Conservation (phyloP, 2,113 vertebrate genomes). For the Hystrix cristata region DNA sequence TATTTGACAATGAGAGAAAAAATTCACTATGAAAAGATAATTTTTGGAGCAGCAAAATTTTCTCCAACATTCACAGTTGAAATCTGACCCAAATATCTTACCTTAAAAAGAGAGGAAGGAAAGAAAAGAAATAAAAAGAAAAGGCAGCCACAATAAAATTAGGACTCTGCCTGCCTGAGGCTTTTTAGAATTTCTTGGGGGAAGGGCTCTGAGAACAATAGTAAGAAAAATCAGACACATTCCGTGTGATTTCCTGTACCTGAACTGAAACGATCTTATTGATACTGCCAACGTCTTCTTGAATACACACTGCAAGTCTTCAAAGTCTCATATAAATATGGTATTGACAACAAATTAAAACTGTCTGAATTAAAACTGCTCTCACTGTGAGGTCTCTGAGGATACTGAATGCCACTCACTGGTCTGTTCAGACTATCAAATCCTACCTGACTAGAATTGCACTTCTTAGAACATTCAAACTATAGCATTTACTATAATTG, state of each 20-base stretch:
- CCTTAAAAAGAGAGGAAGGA: not conserved
- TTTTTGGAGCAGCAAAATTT: conserved; percentile 54
- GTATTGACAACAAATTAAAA: conserved; percentile 64
- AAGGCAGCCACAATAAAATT: not conserved
- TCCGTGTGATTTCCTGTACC: conserved; percentile 1
- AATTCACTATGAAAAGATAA: not conserved
- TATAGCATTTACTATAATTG: conserved; percentile 45
- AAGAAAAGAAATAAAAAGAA: not conserved
- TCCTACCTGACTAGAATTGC: conserved; percentile 71
- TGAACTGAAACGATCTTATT: not conserved
- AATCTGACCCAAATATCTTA: conserved; percentile 66
- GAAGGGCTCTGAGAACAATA: not conserved
- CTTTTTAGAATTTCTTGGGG: conserved; percentile 39
- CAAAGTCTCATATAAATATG: conserved; percentile 1
- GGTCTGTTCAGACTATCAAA: conserved; percentile 55
- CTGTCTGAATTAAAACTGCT: not conserved
- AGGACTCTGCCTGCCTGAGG: not conserved
- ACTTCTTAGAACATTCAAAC: conserved; percentile 54
- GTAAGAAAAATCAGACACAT: not conserved
- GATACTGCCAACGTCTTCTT: conserved; percentile 23
- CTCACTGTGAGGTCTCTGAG: conserved; percentile 25
- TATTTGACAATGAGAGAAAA: conserved; percentile 47
- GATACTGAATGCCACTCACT: not conserved
- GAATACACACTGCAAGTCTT: not conserved
- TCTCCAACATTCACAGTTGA: conserved; percentile 17